Evolutionary conservation across 1,140 invertebrate genomes (phyloP), one percentile per base, ranked within the genome.

Genomic region (Chironomus striatipennis): DNA sequence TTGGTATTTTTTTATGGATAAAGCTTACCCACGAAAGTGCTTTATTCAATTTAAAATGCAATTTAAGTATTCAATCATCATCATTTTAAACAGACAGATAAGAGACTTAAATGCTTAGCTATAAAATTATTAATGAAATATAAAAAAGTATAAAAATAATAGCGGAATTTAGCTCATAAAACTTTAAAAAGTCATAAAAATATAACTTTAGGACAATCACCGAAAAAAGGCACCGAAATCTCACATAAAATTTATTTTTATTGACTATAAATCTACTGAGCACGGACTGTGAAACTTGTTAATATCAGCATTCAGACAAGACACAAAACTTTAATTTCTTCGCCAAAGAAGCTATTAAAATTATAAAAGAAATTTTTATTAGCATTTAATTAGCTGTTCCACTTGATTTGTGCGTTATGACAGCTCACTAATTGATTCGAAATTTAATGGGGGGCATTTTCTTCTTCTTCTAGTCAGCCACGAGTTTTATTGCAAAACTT

Each of bases 311-410:
- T 57, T 57, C 47, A n/a, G 12, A n/a, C 12, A 57, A 57, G 10
- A n/a, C n/a, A n/a, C n/a, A 34, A 34, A 34, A 5, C 24, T 34
- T 34, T 34, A 34, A 34, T 34, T 34, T 34, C 24, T 34, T 34
- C 24, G 24, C 24, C 24, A 34, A 34, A 34, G 24, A 34, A 34
- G 24, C 24, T 34, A 34, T 34, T 15, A n/a, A n/a, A n/a, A n/a
- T n/a, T 57, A 57, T 57, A n/a, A 57, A 57, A 57, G 12, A 57
- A 12, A 12, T 57, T 57, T 57, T 57, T 57, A 57, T 57, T 57
- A n/a, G 47, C 47, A 57, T 57, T 57, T 57, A 57, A 57, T 57
- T 57, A 57, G 47, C n/a, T n/a, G n/a, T 57, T 57, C 47, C 47
- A 57, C 47, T 57, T 57, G 47, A 57, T 57, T 57, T 57, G 47